Evolutionary conservation across 2,113 vertebrate species (phyloP).

Genomic region (Procavia capensis): DNA sequence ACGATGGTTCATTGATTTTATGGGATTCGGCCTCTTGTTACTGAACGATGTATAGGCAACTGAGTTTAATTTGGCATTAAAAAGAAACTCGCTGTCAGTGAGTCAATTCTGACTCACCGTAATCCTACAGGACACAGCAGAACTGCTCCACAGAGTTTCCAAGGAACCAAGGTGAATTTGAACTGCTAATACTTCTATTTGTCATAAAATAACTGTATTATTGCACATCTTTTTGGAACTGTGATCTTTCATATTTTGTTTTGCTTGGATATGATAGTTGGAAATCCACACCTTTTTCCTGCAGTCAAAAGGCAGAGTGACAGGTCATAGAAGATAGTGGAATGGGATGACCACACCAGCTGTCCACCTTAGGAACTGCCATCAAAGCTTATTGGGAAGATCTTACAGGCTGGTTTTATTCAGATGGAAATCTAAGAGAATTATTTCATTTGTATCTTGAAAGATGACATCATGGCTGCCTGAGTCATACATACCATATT

Average conservation of each 20-base stretch:
- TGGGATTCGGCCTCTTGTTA: conserved; percentile 10
- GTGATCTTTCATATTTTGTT: conserved; percentile 69
- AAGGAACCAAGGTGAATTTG: too few species aligned
- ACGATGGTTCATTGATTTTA: background rate
- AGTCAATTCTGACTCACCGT: too few species aligned
- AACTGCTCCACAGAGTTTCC: too few species aligned
- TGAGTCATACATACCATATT: too few species aligned
- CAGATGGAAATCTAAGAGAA: conserved; percentile 5
- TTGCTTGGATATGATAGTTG: conserved; percentile 77
- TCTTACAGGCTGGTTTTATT: background rate
- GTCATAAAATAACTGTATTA: conserved; percentile 68
- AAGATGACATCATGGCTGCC: background rate
- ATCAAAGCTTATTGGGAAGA: background rate
- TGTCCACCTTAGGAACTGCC: background rate
- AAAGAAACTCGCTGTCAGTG: background rate
- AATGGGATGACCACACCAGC: conserved; percentile 26
- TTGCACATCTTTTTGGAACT: conserved; percentile 42
- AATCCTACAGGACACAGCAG: too few species aligned
- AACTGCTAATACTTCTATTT: background rate
- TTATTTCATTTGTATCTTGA: background rate
- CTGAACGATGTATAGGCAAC: background rate
- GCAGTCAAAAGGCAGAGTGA: conserved; percentile 74
- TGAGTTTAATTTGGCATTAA: background rate
- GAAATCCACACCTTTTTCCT: conserved; percentile 69
- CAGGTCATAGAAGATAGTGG: conserved; percentile 9